phyloP scores from a whole-genome alignment of 2,113 vertebrate species.

The Campylomormyrus tamandua region DNA sequence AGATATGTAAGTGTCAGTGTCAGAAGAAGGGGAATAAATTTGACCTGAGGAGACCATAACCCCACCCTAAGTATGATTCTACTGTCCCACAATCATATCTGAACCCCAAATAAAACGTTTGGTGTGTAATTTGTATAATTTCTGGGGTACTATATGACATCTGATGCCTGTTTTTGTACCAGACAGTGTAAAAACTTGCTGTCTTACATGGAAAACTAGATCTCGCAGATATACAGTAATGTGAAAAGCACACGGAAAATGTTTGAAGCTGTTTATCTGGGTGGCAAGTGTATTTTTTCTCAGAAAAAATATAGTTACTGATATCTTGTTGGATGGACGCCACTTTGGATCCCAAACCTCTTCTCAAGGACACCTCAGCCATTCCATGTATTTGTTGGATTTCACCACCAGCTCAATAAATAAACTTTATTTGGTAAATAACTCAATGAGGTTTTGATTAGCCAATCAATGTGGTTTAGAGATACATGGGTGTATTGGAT shows the following conservation, averaged over 20 bases:
- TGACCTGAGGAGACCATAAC: background rate
- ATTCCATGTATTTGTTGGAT: background rate
- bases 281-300: background rate
- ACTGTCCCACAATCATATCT: background rate
- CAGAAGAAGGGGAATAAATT: background rate
- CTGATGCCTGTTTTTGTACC: background rate
- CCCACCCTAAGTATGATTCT: background rate
- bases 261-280: background rate
- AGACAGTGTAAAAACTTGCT: background rate
- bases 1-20: background rate
- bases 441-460: background rate
- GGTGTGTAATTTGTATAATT: slow-evolving; percentile 21
- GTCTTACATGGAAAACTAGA: background rate
- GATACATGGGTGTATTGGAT: background rate
- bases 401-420: background rate
- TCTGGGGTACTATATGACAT: background rate
- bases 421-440: background rate
- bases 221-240: background rate
- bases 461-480: background rate
- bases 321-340: background rate
- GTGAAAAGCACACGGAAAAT: background rate
- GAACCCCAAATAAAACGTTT: background rate
- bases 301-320: background rate
- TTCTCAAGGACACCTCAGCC: background rate
- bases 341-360: background rate